These are phyloP conservation scores for Stercorarius parasiticus DNA, from an alignment of 2,113 vertebrate genomes.

Conservation along the genomic window DNA sequence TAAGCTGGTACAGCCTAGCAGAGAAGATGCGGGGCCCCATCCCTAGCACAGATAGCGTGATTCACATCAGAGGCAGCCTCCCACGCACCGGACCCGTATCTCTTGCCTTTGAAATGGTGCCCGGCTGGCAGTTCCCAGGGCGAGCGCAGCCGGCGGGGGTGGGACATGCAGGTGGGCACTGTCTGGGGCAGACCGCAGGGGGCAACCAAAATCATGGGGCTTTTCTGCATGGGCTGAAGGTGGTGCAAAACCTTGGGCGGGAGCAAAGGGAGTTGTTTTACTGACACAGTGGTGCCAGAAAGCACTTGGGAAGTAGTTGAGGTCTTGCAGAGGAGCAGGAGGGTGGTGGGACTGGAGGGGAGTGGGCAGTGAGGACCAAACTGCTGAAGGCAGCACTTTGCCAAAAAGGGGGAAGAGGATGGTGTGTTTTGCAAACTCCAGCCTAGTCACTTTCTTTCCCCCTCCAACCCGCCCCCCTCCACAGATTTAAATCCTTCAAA, in stretches of 20 bases:
- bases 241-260: neutral
- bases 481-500: slow-evolving; percentile 61
- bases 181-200: neutral
- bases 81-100: neutral
- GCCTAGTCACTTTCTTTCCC: neutral
- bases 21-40: slow-evolving; percentile 25
- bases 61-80: slow-evolving; percentile 34
- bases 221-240: neutral
- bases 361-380: neutral
- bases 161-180: neutral
- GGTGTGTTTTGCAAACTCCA: slow-evolving; percentile 43
- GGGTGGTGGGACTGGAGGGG: neutral
- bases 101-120: neutral
- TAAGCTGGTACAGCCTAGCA: neutral
- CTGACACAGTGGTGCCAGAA: accelerated
- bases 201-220: neutral
- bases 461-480: neutral
- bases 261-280: neutral
- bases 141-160: accelerated
- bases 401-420: neutral
- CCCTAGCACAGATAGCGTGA: neutral
- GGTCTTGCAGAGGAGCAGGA: neutral
- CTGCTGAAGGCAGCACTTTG: slow-evolving; percentile 51
- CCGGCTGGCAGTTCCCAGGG: slow-evolving; percentile 10
- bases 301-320: neutral